Base-by-base conservation (phyloP, 2,113 vertebrate genomes). In the Hemiprocne comata region DNA sequence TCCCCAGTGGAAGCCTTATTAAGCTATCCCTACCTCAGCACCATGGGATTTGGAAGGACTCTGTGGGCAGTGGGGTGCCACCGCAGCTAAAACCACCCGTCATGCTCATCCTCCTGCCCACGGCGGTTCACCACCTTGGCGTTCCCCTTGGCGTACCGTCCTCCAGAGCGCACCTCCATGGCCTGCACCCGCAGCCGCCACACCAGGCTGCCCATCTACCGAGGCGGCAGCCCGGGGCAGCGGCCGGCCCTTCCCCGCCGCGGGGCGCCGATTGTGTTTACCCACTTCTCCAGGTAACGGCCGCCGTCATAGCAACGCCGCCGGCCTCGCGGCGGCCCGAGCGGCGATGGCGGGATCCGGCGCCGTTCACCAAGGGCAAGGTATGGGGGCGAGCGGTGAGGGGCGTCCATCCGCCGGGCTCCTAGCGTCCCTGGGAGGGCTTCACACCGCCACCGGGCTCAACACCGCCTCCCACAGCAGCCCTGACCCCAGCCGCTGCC, bases 281-380 rank as follows among this genome's bases (percentile, higher is more conserved):
- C 65, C 13, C 33, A 62, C 67, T 13, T 21, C 44, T 54, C 91
- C 54, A 38, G 87, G 95, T 65, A 86, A 93, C 95, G 16, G 80
- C 40, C 4, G 42, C 38, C 10, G 58, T 62, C 87, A n/a, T 51
- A 61, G 94, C 83, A 82, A 95, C 95, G 61, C 34, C 28, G 66
- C n/a, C 57, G 71, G 38, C 51, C 9, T 24, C 40, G 9, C 46
- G 8, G 13, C 25, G 11, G n/a, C 62, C 42, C 15, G 25, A 69
- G 55, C 40, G 42, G 50, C 36, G 17, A 29, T 34, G 20, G 71
- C 34, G 50, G 67, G 25, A 25, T 17, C 16, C 64, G 55, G 65
- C n/a, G 38, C 31, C 13, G 54, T 42, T 6, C n/a, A 11, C 23
- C 18, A 28, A 23, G 51, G 11, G 3, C 40, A 31, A 88, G 92